Percentiles rank a stretch among this genome's conserved stretches.
phyloP scores from a whole-genome alignment of 2,113 vertebrate species.

The Sturnus vulgaris region DNA sequence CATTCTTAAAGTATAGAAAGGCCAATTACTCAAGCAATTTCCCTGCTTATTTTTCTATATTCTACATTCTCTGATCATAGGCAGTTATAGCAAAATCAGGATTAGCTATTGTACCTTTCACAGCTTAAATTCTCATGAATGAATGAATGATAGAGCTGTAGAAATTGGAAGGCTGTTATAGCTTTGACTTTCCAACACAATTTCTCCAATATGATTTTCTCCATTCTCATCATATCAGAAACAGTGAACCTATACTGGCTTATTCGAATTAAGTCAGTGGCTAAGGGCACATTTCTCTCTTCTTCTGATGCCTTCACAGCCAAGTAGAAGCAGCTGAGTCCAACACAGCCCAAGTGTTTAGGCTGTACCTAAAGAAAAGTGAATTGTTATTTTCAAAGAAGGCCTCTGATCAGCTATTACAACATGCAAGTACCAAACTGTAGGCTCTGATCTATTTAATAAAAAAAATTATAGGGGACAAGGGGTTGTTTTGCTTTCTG shows the following conservation, averaged over 20 bases:
- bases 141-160: slow-evolving; percentile 84
- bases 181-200: slow-evolving; percentile 89
- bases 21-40: background rate
- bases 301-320: slow-evolving; percentile 90
- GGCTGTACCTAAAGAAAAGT: slow-evolving; percentile 83
- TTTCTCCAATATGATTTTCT: slow-evolving; percentile 95
- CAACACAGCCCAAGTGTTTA: slow-evolving; percentile 94
- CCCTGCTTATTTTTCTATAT: background rate
- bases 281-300: slow-evolving; percentile 88
- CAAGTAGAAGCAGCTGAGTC: slow-evolving; percentile 93
- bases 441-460: background rate
- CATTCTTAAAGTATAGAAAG: background rate
- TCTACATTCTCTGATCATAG: background rate
- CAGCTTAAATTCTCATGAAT: slow-evolving; percentile 77
- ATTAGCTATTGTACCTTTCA: slow-evolving; percentile 78
- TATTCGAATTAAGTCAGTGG: slow-evolving; percentile 90
- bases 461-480: accelerated
- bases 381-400: background rate
- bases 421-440: background rate
- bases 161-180: slow-evolving; percentile 87
- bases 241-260: slow-evolving; percentile 93
- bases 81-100: background rate
- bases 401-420: background rate
- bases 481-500: background rate
- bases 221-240: slow-evolving; percentile 97